These are phyloP conservation scores for Cliona cf. orientalis DNA, from an alignment of 37 sponge, comb jelly and placozoan species.

Conservation along the genomic window DNA sequence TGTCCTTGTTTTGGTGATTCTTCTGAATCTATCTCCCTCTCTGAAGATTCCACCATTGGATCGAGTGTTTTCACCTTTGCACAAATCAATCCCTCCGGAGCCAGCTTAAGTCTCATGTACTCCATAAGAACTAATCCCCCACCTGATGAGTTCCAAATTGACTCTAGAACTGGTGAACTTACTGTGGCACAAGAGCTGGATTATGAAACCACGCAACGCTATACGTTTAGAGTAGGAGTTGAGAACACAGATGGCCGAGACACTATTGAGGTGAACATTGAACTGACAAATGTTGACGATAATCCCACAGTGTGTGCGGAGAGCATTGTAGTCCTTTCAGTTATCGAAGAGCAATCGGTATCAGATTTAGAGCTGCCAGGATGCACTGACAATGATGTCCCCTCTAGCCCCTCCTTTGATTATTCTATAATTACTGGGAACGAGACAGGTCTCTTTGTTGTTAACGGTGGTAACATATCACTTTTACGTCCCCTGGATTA, in stretches of 20 bases:
- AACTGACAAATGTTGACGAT: conserved; percentile 1
- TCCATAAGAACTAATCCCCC: neutral
- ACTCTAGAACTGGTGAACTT: neutral
- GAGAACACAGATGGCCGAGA: neutral
- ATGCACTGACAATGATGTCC: neutral
- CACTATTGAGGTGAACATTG: neutral
- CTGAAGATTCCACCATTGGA: neutral
- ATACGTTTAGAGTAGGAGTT: neutral
- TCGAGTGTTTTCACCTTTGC: neutral
- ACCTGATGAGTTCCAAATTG: conserved; percentile 6
- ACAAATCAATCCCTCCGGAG: conserved; percentile 9
- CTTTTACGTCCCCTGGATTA: neutral
- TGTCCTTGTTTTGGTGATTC: too few species aligned
- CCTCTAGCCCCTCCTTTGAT: neutral
- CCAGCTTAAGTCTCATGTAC: conserved; percentile 3
- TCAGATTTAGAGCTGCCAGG: neutral
- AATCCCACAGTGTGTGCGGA: conserved; percentile 5
- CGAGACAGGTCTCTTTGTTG: neutral
- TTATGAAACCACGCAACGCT: neutral
- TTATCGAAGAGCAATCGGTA: neutral
- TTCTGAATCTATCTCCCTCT: neutral
- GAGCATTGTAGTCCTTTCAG: neutral
- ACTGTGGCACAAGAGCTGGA: neutral
- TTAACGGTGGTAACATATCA: neutral
- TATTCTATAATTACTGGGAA: neutral